Percentiles rank a stretch among this genome's conserved stretches.
phyloP scores from a whole-genome alignment of 2,888 invertebrate genomes.

The Scelioninae gen. 1 region DNA sequence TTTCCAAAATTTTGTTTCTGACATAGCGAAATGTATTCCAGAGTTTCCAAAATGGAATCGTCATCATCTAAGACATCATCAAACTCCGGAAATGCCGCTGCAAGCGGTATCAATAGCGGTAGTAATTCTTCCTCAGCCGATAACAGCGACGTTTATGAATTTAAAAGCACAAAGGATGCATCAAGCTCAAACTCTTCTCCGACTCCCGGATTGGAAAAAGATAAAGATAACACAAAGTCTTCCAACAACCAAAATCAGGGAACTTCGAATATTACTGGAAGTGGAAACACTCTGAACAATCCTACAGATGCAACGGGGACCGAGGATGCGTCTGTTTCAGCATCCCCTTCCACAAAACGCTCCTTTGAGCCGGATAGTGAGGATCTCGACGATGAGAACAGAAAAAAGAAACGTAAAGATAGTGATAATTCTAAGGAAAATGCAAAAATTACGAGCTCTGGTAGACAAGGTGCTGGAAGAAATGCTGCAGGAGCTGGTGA shows the following conservation, averaged over 20 bases:
- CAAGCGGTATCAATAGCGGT: constrained; percentile 60
- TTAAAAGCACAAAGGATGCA: constrained; percentile 86
- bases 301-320: constrained; percentile 37
- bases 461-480: too few relatives aligned
- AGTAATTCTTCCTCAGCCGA: constrained; percentile 77
- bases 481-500: too few relatives aligned
- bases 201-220: constrained; percentile 82
- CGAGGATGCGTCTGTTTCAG: constrained; percentile 68
- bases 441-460: constrained; percentile 84
- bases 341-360: constrained; percentile 79
- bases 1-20: too few relatives aligned
- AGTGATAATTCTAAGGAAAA: constrained; percentile 86
- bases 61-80: constrained; percentile 76
- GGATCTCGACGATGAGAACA: constrained; percentile 88
- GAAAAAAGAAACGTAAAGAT: constrained; percentile 91
- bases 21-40: too few relatives aligned
- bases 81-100: constrained; percentile 71
- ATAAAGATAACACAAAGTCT: constrained; percentile 77
- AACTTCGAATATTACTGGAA: constrained; percentile 40
- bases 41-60: constrained; percentile 77
- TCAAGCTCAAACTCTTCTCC: constrained; percentile 84
- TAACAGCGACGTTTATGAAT: constrained; percentile 86
- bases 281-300: constrained; percentile 49
- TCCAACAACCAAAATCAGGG: constrained; percentile 65
- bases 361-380: constrained; percentile 87